Evolutionary conservation across 2,113 vertebrate species (phyloP).

Genomic region (Astur gentilis): DNA sequence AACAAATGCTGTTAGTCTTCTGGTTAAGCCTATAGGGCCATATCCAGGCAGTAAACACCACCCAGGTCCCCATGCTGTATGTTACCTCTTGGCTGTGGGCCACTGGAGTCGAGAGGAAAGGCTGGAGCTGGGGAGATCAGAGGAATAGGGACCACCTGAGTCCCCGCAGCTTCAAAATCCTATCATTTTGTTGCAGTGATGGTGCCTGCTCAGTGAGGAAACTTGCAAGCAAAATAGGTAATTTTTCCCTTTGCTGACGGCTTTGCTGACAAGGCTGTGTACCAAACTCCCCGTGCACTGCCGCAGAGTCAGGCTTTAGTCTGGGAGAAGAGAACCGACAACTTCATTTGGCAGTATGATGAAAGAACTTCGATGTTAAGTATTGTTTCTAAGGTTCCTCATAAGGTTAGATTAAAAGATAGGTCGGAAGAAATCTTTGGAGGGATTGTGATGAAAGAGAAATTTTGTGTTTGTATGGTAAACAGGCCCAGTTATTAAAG

Average conservation of each 20-base stretch:
- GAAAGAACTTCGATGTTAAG: not conserved
- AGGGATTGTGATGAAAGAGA: not conserved
- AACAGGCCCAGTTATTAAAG: not conserved
- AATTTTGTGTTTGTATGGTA: not conserved
- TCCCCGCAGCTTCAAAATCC: not conserved
- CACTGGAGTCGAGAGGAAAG: not conserved
- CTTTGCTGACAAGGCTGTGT: not conserved
- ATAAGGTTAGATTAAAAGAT: not conserved
- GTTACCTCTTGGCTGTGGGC: not conserved
- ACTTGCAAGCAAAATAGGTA: rapidly evolving
- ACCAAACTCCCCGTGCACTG: rapidly evolving
- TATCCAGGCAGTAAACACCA: not conserved
- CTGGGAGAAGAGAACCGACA: not conserved
- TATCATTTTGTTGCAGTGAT: rapidly evolving
- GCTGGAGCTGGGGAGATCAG: not conserved
- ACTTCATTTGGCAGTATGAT: rapidly evolving
- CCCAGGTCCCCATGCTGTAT: not conserved
- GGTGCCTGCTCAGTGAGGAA: not conserved
- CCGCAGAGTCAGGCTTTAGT: rapidly evolving
- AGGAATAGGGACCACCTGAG: rapidly evolving
- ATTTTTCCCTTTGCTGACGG: not conserved
- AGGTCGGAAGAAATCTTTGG: not conserved
- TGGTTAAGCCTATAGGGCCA: not conserved
- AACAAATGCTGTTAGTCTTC: not conserved
- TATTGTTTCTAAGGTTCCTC: not conserved